phyloP scores from a whole-genome alignment of 2,113 vertebrate genomes.

The Neogobius melanostomus region DNA sequence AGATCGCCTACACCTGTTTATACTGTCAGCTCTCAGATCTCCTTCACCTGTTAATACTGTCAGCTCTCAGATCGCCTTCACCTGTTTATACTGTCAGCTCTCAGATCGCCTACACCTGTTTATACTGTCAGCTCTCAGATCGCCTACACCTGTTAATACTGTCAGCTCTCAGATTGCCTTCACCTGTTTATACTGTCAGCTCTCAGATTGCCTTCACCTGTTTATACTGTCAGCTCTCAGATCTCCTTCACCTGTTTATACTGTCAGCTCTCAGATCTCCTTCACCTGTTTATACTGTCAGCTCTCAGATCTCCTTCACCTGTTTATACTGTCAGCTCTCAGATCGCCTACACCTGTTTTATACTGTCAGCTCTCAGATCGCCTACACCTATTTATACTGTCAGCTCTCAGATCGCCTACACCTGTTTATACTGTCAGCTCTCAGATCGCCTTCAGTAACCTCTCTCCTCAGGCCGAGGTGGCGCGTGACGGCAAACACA shows the following conservation, averaged over 20 bases:
- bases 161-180: not conserved
- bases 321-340: not conserved
- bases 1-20: too few species aligned
- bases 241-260: too few species aligned
- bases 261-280: not conserved
- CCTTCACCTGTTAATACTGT: too few species aligned
- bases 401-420: not conserved
- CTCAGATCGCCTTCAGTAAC: not conserved
- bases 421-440: not conserved
- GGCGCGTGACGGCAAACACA: slow-evolving; percentile 92
- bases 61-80: not conserved
- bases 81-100: not conserved
- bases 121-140: not conserved
- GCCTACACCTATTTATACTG: too few species aligned
- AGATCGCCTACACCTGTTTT: too few species aligned
- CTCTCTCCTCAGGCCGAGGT: slow-evolving; percentile 73
- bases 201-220: not conserved
- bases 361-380: not conserved
- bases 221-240: not conserved
- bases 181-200: too few species aligned
- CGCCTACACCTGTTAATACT: too few species aligned
- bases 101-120: not conserved
- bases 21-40: not conserved
- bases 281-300: too few species aligned
- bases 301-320: not conserved